These are phyloP conservation scores for Lasius platythorax DNA, from an alignment of 2,888 invertebrate species.

Conservation along the genomic window DNA sequence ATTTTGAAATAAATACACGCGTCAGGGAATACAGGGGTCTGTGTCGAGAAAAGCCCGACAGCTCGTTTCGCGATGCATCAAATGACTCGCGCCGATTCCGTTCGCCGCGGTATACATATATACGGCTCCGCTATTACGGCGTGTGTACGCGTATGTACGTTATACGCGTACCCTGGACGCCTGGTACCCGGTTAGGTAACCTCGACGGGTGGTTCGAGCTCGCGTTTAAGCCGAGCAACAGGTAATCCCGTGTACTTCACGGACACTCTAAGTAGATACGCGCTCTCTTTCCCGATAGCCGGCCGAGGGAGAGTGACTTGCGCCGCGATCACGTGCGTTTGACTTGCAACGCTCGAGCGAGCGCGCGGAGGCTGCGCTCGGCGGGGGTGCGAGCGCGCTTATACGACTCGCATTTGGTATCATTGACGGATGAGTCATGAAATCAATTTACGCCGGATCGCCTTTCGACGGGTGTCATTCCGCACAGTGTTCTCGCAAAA, in stretches of 20 bases:
- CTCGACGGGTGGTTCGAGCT: slow-evolving; percentile 65
- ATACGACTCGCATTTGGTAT: slow-evolving; percentile 37
- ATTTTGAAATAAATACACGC: slow-evolving; percentile 41
- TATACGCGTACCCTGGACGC: slow-evolving; percentile 61
- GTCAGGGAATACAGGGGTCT: slow-evolving; percentile 21
- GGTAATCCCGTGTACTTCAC: slow-evolving; percentile 66
- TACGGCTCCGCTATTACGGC: slow-evolving; percentile 45
- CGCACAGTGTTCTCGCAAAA: background rate
- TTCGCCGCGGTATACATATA: slow-evolving; percentile 26
- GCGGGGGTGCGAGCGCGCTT: slow-evolving; percentile 58
- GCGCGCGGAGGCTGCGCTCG: slow-evolving; percentile 56
- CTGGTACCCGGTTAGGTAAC: slow-evolving; percentile 64
- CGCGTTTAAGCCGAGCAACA: slow-evolving; percentile 66
- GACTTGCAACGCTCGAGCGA: slow-evolving; percentile 60
- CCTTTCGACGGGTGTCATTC: background rate
- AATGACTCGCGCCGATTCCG: slow-evolving; percentile 43
- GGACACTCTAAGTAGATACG: slow-evolving; percentile 71
- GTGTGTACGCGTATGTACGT: slow-evolving; percentile 47
- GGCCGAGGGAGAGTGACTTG: slow-evolving; percentile 45
- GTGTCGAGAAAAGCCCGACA: slow-evolving; percentile 38
- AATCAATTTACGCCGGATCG: slow-evolving; percentile 20
- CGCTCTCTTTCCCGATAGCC: slow-evolving; percentile 61
- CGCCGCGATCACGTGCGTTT: slow-evolving; percentile 34
- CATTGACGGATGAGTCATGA: slow-evolving; percentile 56
- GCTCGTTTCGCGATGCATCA: slow-evolving; percentile 47